Evolutionary conservation across 2,888 invertebrate genomes (phyloP).

Genomic region (Cotesia congregata): DNA sequence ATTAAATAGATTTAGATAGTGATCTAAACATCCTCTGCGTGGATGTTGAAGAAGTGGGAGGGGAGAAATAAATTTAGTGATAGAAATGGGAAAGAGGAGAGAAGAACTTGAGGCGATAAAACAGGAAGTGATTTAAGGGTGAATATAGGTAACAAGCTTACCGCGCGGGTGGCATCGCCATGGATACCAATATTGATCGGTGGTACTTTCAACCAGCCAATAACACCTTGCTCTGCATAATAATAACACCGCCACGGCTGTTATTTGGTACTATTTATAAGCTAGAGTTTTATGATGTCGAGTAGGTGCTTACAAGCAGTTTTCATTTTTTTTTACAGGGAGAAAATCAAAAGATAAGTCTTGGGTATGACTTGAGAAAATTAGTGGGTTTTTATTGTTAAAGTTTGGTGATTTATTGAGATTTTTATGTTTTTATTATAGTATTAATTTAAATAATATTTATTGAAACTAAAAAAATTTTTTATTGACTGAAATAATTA

Average conservation of each 20-base stretch:
- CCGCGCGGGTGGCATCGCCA: conserved; percentile 62
- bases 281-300: not conserved
- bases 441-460: too few relatives aligned
- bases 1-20: not conserved
- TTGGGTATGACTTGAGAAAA: too few relatives aligned
- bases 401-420: too few relatives aligned
- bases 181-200: conserved; percentile 69
- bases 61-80: not conserved
- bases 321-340: too few relatives aligned
- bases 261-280: conserved; percentile 11
- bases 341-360: too few relatives aligned
- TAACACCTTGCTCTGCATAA: conserved; percentile 23
- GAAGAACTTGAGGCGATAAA: conserved; percentile 47
- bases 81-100: not conserved
- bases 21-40: not conserved
- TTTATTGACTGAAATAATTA: too few relatives aligned
- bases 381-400: too few relatives aligned
- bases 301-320: too few relatives aligned
- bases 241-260: not conserved
- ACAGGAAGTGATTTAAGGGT: conserved; percentile 59
- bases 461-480: too few relatives aligned
- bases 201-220: conserved; percentile 43
- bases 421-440: too few relatives aligned
- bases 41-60: conserved; percentile 8
- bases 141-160: conserved; percentile 65